phyloP scores from a whole-genome alignment of 2,888 invertebrate genomes.

The Embidobia sp. region DNA sequence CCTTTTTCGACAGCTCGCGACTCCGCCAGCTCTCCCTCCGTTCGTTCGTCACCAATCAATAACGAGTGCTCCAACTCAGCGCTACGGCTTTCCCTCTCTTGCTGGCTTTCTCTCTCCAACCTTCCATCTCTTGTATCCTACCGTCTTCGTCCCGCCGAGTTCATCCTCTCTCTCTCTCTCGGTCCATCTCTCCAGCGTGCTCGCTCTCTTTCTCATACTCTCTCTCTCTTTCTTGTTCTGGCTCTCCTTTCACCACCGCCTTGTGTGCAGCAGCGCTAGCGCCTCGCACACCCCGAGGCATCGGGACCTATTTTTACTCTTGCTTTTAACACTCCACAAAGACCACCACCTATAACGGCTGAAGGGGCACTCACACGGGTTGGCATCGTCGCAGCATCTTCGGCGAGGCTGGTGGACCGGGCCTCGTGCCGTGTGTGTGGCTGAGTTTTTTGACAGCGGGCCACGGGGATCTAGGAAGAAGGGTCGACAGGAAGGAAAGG shows the following conservation, averaged over 20 bases:
- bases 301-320: conserved; percentile 71
- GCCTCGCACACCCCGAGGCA: conserved; percentile 59
- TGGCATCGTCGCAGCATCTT: conserved; percentile 12
- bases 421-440: conserved; percentile 3
- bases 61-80: conserved; percentile 72
- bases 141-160: conserved; percentile 49
- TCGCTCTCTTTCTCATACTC: conserved; percentile 35
- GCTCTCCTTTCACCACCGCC: conserved; percentile 56
- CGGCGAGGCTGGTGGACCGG: conserved; percentile 7
- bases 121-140: conserved; percentile 30
- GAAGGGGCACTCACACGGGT: conserved; percentile 42
- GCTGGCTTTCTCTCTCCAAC: conserved; percentile 19
- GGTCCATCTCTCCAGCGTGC: too few species aligned
- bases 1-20: conserved; percentile 66
- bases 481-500: conserved; percentile 33
- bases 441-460: conserved; percentile 1
- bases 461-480: conserved; percentile 29
- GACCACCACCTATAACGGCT: conserved; percentile 33
- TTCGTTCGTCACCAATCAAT: conserved; percentile 72
- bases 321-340: conserved; percentile 68
- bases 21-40: conserved; percentile 66
- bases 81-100: conserved; percentile 34
- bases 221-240: conserved; percentile 31
- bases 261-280: conserved; percentile 55
- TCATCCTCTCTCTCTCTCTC: conserved; percentile 29